A percentile compares a stretch with the other conserved stretches of the same genome.
These are phyloP conservation scores for Sphaerophoria taeniata DNA, from an alignment of 2,888 invertebrate genomes.

Conservation along the genomic window DNA sequence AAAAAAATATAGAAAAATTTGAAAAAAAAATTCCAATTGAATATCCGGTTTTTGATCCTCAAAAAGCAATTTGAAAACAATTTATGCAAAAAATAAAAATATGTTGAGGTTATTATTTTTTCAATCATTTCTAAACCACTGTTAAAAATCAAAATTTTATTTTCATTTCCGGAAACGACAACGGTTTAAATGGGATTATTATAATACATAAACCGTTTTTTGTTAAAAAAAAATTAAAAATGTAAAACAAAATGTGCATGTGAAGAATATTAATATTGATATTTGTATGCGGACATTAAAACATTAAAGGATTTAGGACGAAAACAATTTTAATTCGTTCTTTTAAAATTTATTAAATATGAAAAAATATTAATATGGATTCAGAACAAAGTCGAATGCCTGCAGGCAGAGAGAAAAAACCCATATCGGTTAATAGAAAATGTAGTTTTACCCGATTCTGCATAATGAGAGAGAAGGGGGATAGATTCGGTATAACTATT, in stretches of 20 bases:
- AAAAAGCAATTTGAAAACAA: too few species aligned
- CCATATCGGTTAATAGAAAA: background rate
- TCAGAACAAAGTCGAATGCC: background rate
- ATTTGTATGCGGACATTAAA: slow-evolving; percentile 50
- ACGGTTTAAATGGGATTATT: slow-evolving; percentile 19
- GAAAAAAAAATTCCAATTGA: background rate
- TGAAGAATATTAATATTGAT: background rate
- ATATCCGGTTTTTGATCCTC: too few species aligned
- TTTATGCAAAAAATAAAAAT: too few species aligned
- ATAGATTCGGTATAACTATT: background rate
- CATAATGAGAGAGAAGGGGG: background rate
- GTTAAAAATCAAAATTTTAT: slow-evolving; percentile 1
- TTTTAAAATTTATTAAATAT: slow-evolving; percentile 12
- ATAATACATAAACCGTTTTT: background rate
- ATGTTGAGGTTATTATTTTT: background rate
- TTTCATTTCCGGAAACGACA: background rate
- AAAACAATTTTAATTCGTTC: slow-evolving; percentile 56
- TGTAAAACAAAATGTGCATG: background rate
- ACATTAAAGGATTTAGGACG: slow-evolving; percentile 68
- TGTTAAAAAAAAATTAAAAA: background rate
- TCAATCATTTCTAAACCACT: background rate
- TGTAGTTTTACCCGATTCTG: slow-evolving; percentile 12
- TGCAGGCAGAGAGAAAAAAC: background rate
- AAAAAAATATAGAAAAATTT: background rate
- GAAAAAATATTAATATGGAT: background rate